Conservation (phyloP, 1,140 invertebrate species). For the Pogonomyrmex californicus region DNA sequence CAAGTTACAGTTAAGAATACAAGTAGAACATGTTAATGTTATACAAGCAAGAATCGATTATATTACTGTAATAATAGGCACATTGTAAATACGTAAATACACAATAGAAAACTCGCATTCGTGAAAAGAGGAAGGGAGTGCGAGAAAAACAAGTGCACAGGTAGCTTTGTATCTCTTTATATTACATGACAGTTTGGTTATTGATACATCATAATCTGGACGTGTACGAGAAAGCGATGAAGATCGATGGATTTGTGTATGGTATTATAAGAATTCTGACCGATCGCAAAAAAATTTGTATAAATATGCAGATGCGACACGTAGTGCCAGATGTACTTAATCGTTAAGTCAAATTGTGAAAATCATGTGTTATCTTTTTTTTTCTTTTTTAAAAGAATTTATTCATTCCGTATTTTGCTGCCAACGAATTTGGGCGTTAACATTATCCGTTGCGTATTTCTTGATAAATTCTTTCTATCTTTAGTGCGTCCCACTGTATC, state of each 20-base stretch:
- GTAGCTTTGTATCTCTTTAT: constrained; percentile 43
- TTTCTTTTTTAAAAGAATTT: neutral
- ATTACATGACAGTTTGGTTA: constrained; percentile 60
- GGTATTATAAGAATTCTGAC: constrained; percentile 12
- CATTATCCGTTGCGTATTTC: neutral
- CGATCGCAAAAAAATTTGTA: neutral
- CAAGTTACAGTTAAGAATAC: constrained; percentile 16
- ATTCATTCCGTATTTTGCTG: neutral
- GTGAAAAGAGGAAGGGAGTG: neutral
- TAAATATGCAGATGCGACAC: constrained; percentile 12
- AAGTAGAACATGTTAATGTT: constrained; percentile 19
- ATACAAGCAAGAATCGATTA: constrained; percentile 9
- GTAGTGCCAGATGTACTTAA: constrained; percentile 66
- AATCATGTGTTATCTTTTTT: neutral
- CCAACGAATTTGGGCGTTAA: neutral
- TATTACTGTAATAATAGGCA: constrained; percentile 17
- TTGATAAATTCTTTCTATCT: neutral
- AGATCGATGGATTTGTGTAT: constrained; percentile 2
- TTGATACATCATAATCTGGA: constrained; percentile 20
- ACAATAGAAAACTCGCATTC: neutral
- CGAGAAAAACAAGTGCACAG: neutral
- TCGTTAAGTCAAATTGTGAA: neutral
- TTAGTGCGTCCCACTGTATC: neutral
- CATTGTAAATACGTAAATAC: constrained; percentile 67
- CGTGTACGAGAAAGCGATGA: neutral